Evolutionary conservation across 1,140 invertebrate species (phyloP).

Genomic region (Heliconius himera): DNA sequence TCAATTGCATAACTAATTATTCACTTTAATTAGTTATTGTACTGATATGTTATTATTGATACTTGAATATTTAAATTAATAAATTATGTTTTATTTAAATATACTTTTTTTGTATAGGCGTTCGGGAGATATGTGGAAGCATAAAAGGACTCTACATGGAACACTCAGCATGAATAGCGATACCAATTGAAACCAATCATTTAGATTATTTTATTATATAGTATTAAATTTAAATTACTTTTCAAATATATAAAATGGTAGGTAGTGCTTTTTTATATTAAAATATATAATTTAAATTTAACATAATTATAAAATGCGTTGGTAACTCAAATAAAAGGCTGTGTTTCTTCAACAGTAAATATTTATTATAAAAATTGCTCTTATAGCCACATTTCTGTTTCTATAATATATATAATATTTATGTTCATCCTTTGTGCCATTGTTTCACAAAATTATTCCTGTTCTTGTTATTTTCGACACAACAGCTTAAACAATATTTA

Average conservation of each 20-base stretch:
- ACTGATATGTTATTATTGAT: neutral
- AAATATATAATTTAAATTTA: neutral
- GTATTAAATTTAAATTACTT: neutral
- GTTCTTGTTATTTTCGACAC: slow-evolving; percentile 81
- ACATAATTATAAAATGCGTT: neutral
- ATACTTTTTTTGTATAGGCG: slow-evolving; percentile 53
- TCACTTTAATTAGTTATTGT: neutral
- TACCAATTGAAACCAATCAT: neutral
- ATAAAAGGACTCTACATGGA: slow-evolving; percentile 72
- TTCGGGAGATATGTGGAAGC: slow-evolving; percentile 77
- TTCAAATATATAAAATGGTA: neutral
- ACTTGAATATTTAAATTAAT: neutral
- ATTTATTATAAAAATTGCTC: slow-evolving; percentile 82
- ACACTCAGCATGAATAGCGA: slow-evolving; percentile 28
- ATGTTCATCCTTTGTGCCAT: slow-evolving; percentile 81
- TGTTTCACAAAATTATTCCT: slow-evolving; percentile 82
- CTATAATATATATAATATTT: slow-evolving; percentile 81
- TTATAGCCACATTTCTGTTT: slow-evolving; percentile 81
- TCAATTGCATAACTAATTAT: neutral
- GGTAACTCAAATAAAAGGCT: slow-evolving; percentile 26
- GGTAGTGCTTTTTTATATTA: neutral
- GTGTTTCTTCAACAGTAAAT: slow-evolving; percentile 78
- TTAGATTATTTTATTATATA: slow-evolving; percentile 8
- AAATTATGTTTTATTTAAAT: neutral
- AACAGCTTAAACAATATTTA: slow-evolving; percentile 80